Evolutionary conservation across 2,888 invertebrate genomes (phyloP).

Genomic region (Nezara viridula): DNA sequence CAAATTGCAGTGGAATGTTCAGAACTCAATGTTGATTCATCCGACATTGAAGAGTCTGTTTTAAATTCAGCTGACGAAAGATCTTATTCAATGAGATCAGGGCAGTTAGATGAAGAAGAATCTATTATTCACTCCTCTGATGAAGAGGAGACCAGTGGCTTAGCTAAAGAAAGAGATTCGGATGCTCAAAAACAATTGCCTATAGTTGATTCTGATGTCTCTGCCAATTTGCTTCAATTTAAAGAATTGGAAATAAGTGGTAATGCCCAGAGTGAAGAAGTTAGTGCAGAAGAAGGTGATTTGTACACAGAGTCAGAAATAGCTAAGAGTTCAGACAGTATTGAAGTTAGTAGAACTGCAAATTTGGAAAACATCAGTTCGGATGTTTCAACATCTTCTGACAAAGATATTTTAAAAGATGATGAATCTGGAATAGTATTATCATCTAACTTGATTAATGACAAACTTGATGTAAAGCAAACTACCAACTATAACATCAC

Average conservation of each 20-base stretch:
- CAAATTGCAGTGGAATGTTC: background rate
- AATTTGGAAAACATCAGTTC: slow-evolving; percentile 49
- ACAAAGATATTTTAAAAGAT: slow-evolving; percentile 53
- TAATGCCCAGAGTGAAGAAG: slow-evolving; percentile 48
- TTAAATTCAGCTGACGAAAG: slow-evolving; percentile 54
- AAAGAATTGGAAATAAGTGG: slow-evolving; percentile 53
- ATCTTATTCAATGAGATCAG: slow-evolving; percentile 47
- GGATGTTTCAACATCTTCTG: slow-evolving; percentile 49
- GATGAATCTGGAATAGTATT: slow-evolving; percentile 26
- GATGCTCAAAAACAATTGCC: slow-evolving; percentile 26
- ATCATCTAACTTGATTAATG: slow-evolving; percentile 8
- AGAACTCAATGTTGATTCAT: slow-evolving; percentile 47
- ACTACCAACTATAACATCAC: background rate
- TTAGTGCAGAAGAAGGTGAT: slow-evolving; percentile 55
- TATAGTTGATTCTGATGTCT: slow-evolving; percentile 46
- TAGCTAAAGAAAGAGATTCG: slow-evolving; percentile 6
- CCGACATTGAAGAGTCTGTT: slow-evolving; percentile 51
- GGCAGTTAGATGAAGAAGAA: slow-evolving; percentile 52
- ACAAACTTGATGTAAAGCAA: slow-evolving; percentile 43
- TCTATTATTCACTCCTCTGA: slow-evolving; percentile 52
- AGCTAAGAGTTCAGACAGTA: slow-evolving; percentile 54
- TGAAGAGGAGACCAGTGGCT: slow-evolving; percentile 29
- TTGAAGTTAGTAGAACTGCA: slow-evolving; percentile 52
- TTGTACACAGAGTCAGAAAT: slow-evolving; percentile 56
- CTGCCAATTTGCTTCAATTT: slow-evolving; percentile 13